phyloP scores from a whole-genome alignment of 2,888 invertebrate genomes.

The Pelosia muscerda region DNA sequence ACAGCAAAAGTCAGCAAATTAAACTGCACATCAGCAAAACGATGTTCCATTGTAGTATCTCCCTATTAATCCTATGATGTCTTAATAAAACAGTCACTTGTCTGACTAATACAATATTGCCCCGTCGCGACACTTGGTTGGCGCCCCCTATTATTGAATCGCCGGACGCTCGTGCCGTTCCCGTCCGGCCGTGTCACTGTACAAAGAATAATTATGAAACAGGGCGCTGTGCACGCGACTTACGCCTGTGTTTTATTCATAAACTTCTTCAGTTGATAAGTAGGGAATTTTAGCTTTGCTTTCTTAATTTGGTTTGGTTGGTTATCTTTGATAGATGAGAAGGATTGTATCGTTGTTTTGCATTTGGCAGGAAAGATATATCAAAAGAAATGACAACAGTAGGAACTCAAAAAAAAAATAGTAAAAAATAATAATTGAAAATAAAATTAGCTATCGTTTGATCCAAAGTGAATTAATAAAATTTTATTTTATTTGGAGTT shows the following conservation, averaged over 20 bases:
- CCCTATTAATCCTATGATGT: neutral
- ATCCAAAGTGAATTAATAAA: too few relatives aligned
- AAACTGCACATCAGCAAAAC: neutral
- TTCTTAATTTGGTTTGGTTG: too few relatives aligned
- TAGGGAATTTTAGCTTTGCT: neutral
- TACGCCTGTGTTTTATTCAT: neutral
- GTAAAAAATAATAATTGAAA: too few relatives aligned
- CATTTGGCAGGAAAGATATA: neutral
- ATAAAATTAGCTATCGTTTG: too few relatives aligned
- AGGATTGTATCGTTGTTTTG: too few relatives aligned
- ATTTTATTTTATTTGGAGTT: too few relatives aligned
- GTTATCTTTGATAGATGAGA: too few relatives aligned
- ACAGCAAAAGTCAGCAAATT: neutral
- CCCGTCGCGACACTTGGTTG: neutral
- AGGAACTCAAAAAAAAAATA: too few relatives aligned
- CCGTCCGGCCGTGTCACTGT: constrained; percentile 3
- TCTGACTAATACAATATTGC: neutral
- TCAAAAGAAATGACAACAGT: too few relatives aligned
- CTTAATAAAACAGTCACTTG: constrained; percentile 8
- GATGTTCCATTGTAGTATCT: neutral
- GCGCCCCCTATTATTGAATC: constrained; percentile 19
- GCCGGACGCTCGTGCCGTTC: constrained; percentile 21
- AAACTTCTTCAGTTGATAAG: too few relatives aligned
- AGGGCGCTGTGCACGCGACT: constrained; percentile 5
- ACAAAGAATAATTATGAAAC: constrained; percentile 32